Evolutionary conservation across 2,888 invertebrate species (phyloP).

Genomic region (Polydrusus tereticollis): DNA sequence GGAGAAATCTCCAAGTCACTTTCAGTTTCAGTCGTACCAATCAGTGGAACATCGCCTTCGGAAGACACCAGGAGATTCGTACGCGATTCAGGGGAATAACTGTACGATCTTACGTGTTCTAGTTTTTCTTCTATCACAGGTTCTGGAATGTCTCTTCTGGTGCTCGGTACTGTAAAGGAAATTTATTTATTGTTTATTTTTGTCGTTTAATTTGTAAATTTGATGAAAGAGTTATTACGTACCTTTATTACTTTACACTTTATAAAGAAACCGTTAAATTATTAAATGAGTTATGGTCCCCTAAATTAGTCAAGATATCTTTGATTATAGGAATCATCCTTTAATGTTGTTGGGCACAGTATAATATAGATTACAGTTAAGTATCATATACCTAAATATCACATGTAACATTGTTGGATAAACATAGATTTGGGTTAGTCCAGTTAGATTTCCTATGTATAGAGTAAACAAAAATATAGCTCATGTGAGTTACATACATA

Average conservation of each 20-base stretch:
- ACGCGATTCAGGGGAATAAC: slow-evolving; percentile 58
- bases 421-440: no score
- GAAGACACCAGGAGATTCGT: slow-evolving; percentile 49
- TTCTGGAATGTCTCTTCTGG: slow-evolving; percentile 52
- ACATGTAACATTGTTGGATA: no score
- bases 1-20: slow-evolving; percentile 63
- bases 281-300: background rate
- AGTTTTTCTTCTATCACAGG: slow-evolving; percentile 54
- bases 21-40: slow-evolving; percentile 63
- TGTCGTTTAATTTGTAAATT: background rate
- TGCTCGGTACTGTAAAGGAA: slow-evolving; percentile 8
- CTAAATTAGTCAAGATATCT: background rate
- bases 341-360: no score
- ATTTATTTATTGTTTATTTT: background rate
- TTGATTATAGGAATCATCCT: no score
- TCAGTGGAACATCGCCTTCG: slow-evolving; percentile 67
- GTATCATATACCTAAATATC: no score
- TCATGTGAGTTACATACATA: no score
- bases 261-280: background rate
- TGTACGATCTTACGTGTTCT: slow-evolving; percentile 55
- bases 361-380: no score
- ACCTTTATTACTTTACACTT: slow-evolving; percentile 16
- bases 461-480: no score
- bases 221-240: slow-evolving; percentile 2
- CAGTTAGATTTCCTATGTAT: no score